Conservation (phyloP, 2,797 vertebrate species). For the Poecilia picta region DNA sequence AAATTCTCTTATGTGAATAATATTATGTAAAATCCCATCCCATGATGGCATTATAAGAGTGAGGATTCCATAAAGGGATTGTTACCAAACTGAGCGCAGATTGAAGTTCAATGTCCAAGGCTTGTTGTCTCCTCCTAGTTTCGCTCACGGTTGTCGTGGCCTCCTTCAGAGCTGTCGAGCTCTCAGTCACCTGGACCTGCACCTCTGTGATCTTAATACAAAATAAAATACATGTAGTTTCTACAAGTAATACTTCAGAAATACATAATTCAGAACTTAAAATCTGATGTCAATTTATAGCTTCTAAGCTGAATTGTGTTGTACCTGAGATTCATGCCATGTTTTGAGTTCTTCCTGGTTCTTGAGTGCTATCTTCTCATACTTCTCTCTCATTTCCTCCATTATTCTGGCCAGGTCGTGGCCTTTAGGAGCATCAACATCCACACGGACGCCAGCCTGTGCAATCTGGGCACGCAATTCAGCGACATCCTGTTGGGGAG, state of each 20-base stretch:
- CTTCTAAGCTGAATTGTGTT: background rate
- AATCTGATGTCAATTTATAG: background rate
- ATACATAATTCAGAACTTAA: background rate
- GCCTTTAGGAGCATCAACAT: conserved; percentile 89
- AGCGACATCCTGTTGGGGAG: conserved; percentile 79
- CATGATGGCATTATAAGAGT: background rate
- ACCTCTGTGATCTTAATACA: conserved; percentile 78
- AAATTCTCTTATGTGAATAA: background rate
- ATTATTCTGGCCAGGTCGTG: conserved; percentile 87
- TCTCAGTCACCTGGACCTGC: conserved; percentile 77
- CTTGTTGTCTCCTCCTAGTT: conserved; percentile 64
- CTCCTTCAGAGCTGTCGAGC: conserved; percentile 77
- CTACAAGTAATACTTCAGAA: background rate
- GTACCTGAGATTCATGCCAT: conserved; percentile 86
- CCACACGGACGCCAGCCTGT: conserved; percentile 83
- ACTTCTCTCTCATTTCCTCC: conserved; percentile 89
- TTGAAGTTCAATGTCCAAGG: conserved; percentile 78
- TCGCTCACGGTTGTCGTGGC: conserved; percentile 56
- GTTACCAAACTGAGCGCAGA: conserved; percentile 83
- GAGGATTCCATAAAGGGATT: background rate
- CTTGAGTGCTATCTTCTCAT: conserved; percentile 87
- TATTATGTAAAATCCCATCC: background rate
- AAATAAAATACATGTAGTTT: background rate
- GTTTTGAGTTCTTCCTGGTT: conserved; percentile 88
- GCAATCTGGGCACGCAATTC: conserved; percentile 83